Evolutionary conservation across 2,888 invertebrate species (phyloP), one percentile per base, ranked within the genome.

Genomic region (Rhyacophila evoluta): DNA sequence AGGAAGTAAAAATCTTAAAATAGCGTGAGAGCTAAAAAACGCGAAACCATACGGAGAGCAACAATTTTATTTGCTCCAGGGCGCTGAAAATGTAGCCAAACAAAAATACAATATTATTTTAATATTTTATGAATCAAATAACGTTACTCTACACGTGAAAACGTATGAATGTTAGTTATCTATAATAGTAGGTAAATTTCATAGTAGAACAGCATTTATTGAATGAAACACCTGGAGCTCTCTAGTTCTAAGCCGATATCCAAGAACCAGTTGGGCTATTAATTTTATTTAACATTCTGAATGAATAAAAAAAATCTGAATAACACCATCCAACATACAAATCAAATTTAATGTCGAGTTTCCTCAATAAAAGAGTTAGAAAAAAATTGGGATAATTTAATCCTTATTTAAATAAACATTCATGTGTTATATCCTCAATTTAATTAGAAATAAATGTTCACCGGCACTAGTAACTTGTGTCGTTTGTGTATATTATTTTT

Each of bases 391-490:
- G 55, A 55, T 55, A 55, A 55, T 55, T 55, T 55, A 55, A 55
- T 55, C 55, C 55, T 55, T 55, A 5, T 55, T 55, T 55, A 55
- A 55, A 55, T 55, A 55, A 55, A 55, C 55, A 55, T 55, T 19
- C 19, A 55, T 55, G 55, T 55, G 55, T 55, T 15, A 55, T 73
- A 73, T 77, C 77, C 77, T 77, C 69, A 77, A 77, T 69, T 73
- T 77, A 77, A 77, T 72, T 72, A 72, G 73, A 68, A 77, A 77
- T 77, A 77, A 77, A 77, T 68, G 77, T 67, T 37, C 67, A 55
- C 55, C 55, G 19, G 19, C 2, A 55, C 55, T 55, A 55, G 15
- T 55, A 19, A 8, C 55, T 19, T 6, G 10, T 55, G 55, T 55
- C 55, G 19, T 55, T 55, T 15, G 55, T 4, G 19, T 55, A 55